Conservation (phyloP, 2,797 vertebrate species). For the Atherinosoma microstoma region DNA sequence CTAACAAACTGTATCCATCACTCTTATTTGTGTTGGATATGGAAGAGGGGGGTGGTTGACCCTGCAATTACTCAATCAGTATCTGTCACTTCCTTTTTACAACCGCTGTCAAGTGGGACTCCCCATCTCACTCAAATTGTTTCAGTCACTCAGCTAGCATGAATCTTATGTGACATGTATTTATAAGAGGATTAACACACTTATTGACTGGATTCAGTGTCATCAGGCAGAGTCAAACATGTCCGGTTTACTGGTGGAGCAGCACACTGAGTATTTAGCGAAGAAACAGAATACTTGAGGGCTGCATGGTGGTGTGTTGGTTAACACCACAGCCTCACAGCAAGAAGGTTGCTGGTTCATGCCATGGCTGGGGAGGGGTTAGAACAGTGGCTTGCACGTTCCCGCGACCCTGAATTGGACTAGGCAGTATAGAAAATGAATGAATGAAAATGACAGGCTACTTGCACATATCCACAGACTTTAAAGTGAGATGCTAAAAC, state of each 20-base stretch:
- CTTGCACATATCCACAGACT: background rate
- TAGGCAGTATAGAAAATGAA: no score
- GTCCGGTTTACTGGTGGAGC: background rate
- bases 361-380: no score
- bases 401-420: no score
- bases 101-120: background rate
- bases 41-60: background rate
- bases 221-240: background rate
- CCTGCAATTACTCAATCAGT: conserved; percentile 26
- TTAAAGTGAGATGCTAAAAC: background rate
- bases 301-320: no score
- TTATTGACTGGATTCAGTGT: background rate
- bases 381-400: no score
- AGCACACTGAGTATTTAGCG: background rate
- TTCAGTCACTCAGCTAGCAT: background rate
- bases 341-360: no score
- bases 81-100: conserved; percentile 1
- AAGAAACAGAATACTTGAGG: background rate
- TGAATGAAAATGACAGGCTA: background rate
- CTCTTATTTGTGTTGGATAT: conserved; percentile 15
- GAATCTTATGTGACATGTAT: background rate
- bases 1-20: conserved; percentile 23
- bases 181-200: background rate
- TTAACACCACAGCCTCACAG: no score
- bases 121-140: background rate